phyloP scores from a whole-genome alignment of 30 jellyfish, hydroid and myxozoan genomes.

The Aurelia coerulea region DNA sequence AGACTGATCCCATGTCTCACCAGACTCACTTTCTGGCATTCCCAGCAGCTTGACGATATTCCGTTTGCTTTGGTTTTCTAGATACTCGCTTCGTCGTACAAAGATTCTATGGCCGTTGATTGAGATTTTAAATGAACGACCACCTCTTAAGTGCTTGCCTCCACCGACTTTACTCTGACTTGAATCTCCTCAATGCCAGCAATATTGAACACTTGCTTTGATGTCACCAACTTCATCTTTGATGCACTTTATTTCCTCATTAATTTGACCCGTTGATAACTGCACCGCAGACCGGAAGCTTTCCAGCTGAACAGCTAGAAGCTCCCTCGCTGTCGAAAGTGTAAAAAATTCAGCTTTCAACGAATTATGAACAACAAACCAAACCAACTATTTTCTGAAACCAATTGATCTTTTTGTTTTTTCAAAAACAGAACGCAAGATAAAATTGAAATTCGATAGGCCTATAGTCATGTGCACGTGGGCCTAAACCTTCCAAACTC shows the following conservation, averaged over 20 bases:
- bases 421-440: no score
- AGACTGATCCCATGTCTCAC: neutral
- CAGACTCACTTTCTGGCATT: slow-evolving; percentile 26
- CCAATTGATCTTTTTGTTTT: no score
- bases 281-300: no score
- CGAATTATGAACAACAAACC: no score
- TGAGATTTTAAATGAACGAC: neutral
- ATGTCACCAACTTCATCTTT: slow-evolving; percentile 13
- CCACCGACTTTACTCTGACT: slow-evolving; percentile 6
- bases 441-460: no score
- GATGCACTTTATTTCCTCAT: neutral
- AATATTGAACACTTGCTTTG: neutral
- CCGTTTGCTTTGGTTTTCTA: neutral
- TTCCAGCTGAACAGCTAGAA: no score
- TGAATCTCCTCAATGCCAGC: slow-evolving; percentile 2
- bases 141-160: slow-evolving; percentile 28
- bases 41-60: slow-evolving; percentile 25
- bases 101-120: slow-evolving; percentile 2
- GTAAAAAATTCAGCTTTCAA: no score
- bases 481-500: no score
- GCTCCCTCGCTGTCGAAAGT: no score
- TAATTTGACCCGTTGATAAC: no score
- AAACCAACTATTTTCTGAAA: no score
- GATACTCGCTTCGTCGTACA: slow-evolving; percentile 22
- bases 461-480: no score